Conservation (phyloP, 2,888 invertebrate species). For the Terebella lapidaria region DNA sequence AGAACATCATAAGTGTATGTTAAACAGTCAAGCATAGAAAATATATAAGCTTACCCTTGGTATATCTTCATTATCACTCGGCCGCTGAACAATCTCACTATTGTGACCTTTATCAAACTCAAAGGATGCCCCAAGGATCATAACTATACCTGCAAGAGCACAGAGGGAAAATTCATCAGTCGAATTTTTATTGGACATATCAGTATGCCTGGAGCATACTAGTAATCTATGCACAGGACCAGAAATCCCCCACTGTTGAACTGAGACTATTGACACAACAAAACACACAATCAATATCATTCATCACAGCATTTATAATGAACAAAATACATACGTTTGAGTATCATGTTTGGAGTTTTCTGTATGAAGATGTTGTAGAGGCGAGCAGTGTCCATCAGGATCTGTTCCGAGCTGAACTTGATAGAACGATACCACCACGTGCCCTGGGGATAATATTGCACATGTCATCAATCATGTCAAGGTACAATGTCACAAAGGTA, state of each 20-base stretch:
- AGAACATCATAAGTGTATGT: too few relatives aligned
- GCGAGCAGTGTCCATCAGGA: slow-evolving; percentile 87
- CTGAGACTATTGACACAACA: too few relatives aligned
- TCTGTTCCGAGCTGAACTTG: slow-evolving; percentile 93
- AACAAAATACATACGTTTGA: slow-evolving; percentile 67
- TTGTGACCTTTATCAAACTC: slow-evolving; percentile 94
- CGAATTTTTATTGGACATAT: too few relatives aligned
- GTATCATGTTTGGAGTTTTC: slow-evolving; percentile 89
- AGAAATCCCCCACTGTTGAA: too few relatives aligned
- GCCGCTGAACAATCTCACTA: slow-evolving; percentile 85
- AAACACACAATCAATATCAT: too few relatives aligned
- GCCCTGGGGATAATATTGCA: too few relatives aligned
- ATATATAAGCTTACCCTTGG: slow-evolving; percentile 53
- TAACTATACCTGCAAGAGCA: slow-evolving; percentile 65
- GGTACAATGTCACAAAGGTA: too few relatives aligned
- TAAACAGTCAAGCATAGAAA: neutral
- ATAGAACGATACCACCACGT: slow-evolving; percentile 99
- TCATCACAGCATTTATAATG: too few relatives aligned
- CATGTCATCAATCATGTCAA: too few relatives aligned
- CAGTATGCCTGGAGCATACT: too few relatives aligned
- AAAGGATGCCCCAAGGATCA: slow-evolving; percentile 93
- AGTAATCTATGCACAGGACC: too few relatives aligned
- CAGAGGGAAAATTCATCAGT: neutral
- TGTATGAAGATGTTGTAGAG: slow-evolving; percentile 94
- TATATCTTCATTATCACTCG: slow-evolving; percentile 60